Evolutionary conservation across 2,888 invertebrate genomes (phyloP).

Genomic region (Zhengitettix transpicula): DNA sequence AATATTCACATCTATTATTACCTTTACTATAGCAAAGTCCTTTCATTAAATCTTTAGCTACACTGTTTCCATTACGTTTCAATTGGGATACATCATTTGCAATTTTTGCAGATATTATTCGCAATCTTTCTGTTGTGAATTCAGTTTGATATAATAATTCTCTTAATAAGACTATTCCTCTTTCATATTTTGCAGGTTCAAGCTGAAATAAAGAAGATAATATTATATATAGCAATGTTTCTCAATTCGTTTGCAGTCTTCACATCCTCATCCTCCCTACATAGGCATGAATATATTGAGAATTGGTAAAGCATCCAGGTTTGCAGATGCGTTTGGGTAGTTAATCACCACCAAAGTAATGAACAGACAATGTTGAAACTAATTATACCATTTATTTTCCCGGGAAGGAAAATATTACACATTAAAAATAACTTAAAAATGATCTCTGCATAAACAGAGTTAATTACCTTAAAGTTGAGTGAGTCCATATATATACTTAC

Average conservation of each 20-base stretch:
- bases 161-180: constrained; percentile 57
- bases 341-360: too few species aligned
- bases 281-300: background rate
- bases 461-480: too few species aligned
- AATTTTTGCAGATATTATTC: constrained; percentile 64
- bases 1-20: constrained; percentile 19
- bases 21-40: constrained; percentile 40
- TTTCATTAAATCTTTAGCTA: constrained; percentile 43
- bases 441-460: too few species aligned
- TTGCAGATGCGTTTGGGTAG: too few species aligned
- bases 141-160: constrained; percentile 56
- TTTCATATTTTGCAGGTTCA: constrained; percentile 55
- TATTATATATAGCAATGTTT: background rate
- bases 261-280: background rate
- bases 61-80: constrained; percentile 52
- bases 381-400: too few species aligned
- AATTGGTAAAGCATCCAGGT: too few species aligned
- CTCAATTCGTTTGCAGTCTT: background rate
- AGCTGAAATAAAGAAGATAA: constrained; percentile 31
- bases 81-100: constrained; percentile 63
- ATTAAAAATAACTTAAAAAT: too few species aligned
- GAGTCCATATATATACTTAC: too few species aligned
- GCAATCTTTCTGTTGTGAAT: constrained; percentile 54
- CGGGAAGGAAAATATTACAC: too few species aligned
- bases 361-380: too few species aligned